A percentile compares a stretch with the other conserved stretches of the same genome.
phyloP scores from a whole-genome alignment of 2,888 invertebrate genomes.

The Fabriciana adippe region DNA sequence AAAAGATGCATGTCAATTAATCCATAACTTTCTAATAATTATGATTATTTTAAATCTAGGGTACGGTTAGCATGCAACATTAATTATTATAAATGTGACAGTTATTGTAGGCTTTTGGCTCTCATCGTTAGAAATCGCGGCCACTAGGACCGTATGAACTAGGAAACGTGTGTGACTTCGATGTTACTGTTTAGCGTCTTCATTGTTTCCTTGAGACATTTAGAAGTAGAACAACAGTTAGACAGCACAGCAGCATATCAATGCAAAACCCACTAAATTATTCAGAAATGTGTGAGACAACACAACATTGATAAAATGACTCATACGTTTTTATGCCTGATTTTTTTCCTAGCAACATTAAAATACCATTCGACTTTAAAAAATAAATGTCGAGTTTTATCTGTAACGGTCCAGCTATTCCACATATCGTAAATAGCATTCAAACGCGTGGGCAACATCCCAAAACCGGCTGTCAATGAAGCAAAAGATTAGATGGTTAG shows the following conservation, averaged over 20 bases:
- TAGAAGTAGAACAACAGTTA: constrained; percentile 15
- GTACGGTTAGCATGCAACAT: background rate
- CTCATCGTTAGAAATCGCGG: constrained; percentile 60
- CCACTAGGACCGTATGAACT: constrained; percentile 49
- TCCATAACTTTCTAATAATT: background rate
- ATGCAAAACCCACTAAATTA: constrained; percentile 5
- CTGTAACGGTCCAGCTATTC: constrained; percentile 27
- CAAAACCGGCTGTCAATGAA: constrained; percentile 41
- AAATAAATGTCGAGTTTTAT: constrained; percentile 22
- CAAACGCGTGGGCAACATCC: constrained; percentile 31
- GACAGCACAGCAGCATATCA: background rate
- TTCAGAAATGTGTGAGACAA: no score
- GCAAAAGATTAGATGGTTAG: constrained; percentile 45
- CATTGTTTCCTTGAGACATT: constrained; percentile 33
- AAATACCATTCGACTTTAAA: background rate
- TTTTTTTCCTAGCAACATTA: no score
- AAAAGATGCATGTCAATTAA: background rate
- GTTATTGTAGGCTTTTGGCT: constrained; percentile 53
- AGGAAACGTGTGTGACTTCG: constrained; percentile 31
- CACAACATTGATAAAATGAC: no score
- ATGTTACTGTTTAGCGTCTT: constrained; percentile 30
- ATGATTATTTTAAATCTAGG: background rate
- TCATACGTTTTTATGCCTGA: no score
- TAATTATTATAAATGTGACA: constrained; percentile 39
- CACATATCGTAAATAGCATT: constrained; percentile 23